These are phyloP conservation scores for Danio aesculapii DNA, from an alignment of 2,797 vertebrate species.

Conservation along the genomic window DNA sequence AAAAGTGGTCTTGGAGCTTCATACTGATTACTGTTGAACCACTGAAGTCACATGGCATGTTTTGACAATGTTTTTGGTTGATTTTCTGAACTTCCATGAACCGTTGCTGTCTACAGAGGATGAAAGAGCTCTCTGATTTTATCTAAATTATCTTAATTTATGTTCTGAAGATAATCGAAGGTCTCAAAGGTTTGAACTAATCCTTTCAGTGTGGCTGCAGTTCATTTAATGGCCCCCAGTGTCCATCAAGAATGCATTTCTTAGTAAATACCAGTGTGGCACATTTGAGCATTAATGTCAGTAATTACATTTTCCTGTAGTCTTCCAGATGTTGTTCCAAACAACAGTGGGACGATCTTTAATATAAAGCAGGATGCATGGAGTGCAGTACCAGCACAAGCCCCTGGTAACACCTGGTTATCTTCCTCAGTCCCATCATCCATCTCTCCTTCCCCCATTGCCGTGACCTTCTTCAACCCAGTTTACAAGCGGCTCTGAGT, in stretches of 20 bases:
- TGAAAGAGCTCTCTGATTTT: too few relatives aligned
- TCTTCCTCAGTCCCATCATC: conserved; percentile 64
- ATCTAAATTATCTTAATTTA: too few relatives aligned
- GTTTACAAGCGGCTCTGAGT: conserved; percentile 46
- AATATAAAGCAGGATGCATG: conserved; percentile 21
- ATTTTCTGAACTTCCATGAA: too few relatives aligned
- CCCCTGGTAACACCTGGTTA: conserved; percentile 50
- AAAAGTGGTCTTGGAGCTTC: too few relatives aligned
- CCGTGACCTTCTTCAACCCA: conserved; percentile 36
- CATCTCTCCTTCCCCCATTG: conserved; percentile 47
- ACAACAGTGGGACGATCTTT: conserved; percentile 7
- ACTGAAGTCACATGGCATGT: too few relatives aligned
- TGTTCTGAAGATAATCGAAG: too few relatives aligned
- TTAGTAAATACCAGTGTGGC: conserved; percentile 8
- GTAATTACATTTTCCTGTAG: conserved; percentile 22
- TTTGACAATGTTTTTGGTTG: too few relatives aligned
- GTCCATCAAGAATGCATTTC: not conserved
- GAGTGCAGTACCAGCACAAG: conserved; percentile 12
- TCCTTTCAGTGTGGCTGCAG: too few relatives aligned
- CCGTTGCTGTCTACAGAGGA: too few relatives aligned
- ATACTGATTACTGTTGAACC: too few relatives aligned
- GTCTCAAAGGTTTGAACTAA: too few relatives aligned
- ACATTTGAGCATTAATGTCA: conserved; percentile 21
- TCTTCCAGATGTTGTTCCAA: conserved; percentile 28
- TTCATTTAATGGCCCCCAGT: too few relatives aligned